These are phyloP conservation scores for Myrmecobius fasciatus DNA, from an alignment of 2,113 vertebrate species.

Conservation along the genomic window DNA sequence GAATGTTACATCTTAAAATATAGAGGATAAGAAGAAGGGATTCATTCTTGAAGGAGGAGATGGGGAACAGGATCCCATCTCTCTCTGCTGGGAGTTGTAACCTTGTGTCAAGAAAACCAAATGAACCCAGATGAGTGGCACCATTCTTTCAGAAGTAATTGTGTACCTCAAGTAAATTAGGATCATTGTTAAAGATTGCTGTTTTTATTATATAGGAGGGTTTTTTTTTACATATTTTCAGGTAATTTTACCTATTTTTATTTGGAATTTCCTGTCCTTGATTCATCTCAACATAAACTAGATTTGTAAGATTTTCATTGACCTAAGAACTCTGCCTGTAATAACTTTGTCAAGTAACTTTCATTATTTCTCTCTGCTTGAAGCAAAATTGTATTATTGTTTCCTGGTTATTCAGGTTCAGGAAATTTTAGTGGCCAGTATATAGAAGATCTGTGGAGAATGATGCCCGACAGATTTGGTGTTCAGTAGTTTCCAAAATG, in stretches of 20 bases:
- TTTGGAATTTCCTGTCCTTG: not conserved
- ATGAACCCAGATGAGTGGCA: not conserved
- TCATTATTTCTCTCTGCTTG: not conserved
- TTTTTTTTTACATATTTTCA: not conserved
- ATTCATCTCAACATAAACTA: not conserved
- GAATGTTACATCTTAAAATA: not conserved
- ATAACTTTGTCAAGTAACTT: not conserved
- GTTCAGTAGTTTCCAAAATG: not conserved
- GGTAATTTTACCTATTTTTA: not conserved
- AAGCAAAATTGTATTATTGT: not conserved
- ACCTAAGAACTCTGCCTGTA: not conserved
- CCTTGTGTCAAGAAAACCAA: not conserved
- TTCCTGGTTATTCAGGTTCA: not conserved
- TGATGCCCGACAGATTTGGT: not conserved
- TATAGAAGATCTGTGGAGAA: not conserved
- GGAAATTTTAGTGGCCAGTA: not conserved
- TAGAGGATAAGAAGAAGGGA: not conserved
- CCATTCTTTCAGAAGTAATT: not conserved
- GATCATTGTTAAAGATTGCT: not conserved
- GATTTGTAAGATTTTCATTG: not conserved
- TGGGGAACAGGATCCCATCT: not conserved
- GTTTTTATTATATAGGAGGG: not conserved
- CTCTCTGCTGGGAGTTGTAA: not conserved
- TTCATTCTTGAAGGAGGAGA: not conserved
- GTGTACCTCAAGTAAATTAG: not conserved